Conservation (phyloP, 2,888 invertebrate genomes). For the Athalia rosae region DNA sequence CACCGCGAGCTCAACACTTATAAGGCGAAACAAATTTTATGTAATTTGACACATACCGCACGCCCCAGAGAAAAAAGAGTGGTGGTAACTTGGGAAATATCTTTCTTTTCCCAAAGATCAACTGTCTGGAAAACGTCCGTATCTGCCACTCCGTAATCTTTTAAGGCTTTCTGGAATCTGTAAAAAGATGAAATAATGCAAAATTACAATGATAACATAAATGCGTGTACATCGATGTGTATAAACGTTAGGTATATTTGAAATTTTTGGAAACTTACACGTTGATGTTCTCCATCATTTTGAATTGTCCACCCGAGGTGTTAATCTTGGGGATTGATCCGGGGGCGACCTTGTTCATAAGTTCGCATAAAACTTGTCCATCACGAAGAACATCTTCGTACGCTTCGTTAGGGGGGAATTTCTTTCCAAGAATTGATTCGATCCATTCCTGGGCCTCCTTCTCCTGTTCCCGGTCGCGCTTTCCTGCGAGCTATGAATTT, state of each 20-base stretch:
- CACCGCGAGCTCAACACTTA: not conserved
- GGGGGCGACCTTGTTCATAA: conserved; percentile 95
- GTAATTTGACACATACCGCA: conserved; percentile 75
- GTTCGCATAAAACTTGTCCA: conserved; percentile 92
- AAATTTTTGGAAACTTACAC: conserved; percentile 78
- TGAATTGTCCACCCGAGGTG: conserved; percentile 96
- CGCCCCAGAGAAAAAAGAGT: conserved; percentile 91
- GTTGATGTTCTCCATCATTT: conserved; percentile 99
- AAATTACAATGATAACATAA: not conserved
- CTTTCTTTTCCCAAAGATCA: conserved; percentile 96
- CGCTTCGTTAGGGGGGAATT: conserved; percentile 86
- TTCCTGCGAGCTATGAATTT: conserved; percentile 83
- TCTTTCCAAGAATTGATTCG: conserved; percentile 88
- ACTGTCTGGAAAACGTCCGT: conserved; percentile 97
- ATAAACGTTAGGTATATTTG: not conserved
- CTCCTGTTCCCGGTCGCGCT: conserved; percentile 88
- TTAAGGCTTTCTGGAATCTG: conserved; percentile 90
- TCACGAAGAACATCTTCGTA: conserved; percentile 95
- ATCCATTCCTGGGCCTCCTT: conserved; percentile 95
- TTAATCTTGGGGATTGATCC: conserved; percentile 94
- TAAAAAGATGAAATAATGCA: conserved; percentile 42
- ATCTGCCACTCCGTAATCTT: conserved; percentile 91
- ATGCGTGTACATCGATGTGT: not conserved
- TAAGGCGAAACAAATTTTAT: conserved; percentile 1
- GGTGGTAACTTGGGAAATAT: conserved; percentile 89